Evolutionary conservation across 1,140 invertebrate species (phyloP).

Genomic region (Psilanteris sp.): DNA sequence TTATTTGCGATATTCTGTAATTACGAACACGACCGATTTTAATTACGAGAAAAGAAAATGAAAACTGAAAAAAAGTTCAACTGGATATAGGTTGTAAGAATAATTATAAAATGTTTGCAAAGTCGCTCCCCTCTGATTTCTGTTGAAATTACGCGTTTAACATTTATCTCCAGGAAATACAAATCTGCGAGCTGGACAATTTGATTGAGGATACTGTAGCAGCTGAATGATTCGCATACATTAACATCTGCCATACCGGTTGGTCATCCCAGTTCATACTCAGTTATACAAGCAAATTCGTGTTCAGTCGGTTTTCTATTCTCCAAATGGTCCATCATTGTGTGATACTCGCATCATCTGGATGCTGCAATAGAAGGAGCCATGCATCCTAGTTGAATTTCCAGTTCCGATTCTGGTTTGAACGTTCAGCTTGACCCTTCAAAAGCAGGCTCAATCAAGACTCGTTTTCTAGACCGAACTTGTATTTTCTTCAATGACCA

Average conservation of each 20-base stretch:
- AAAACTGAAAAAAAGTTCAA: too few species aligned
- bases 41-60: too few species aligned
- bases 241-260: conserved; percentile 77
- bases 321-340: conserved; percentile 74
- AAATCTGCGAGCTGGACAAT: conserved; percentile 41
- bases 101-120: too few species aligned
- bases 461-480: conserved; percentile 70
- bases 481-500: conserved; percentile 60
- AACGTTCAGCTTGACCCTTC: conserved; percentile 65
- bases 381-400: conserved; percentile 61
- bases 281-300: conserved; percentile 68
- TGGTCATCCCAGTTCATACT: conserved; percentile 76
- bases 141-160: conserved; percentile 15
- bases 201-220: conserved; percentile 61
- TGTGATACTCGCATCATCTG: conserved; percentile 65
- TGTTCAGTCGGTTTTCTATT: conserved; percentile 72
- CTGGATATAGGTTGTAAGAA: too few species aligned
- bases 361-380: conserved; percentile 73
- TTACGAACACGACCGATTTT: too few species aligned
- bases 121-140: not conserved
- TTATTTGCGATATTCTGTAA: too few species aligned
- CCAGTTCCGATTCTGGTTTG: conserved; percentile 69
- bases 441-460: conserved; percentile 59
- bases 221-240: conserved; percentile 72
- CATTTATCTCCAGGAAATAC: conserved; percentile 58